phyloP scores from a whole-genome alignment of 2,888 invertebrate species.

The Tetropium fuscum region DNA sequence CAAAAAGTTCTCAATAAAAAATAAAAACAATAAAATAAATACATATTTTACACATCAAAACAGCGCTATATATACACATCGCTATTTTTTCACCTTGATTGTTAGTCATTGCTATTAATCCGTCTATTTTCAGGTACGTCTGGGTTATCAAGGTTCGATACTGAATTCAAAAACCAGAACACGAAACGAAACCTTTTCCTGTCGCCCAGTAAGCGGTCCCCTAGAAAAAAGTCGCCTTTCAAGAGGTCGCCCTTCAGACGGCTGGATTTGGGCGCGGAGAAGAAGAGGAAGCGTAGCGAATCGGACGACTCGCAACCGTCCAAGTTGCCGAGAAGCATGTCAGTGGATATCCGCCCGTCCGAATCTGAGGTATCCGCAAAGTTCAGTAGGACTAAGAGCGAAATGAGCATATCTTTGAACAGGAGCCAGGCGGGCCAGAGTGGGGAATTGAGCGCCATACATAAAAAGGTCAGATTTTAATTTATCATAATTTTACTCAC shows the following conservation, averaged over 20 bases:
- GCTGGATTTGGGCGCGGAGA: constrained; percentile 50
- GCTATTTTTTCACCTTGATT: too few relatives aligned
- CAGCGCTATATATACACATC: too few relatives aligned
- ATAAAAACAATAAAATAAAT: too few relatives aligned
- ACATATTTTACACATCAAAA: too few relatives aligned
- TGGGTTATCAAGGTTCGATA: constrained; percentile 32
- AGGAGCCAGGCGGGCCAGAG: constrained; percentile 37
- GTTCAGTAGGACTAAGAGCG: constrained; percentile 42
- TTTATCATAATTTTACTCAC: background rate
- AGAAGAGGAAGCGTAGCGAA: constrained; percentile 69
- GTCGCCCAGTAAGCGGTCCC: constrained; percentile 49
- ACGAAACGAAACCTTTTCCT: constrained; percentile 48
- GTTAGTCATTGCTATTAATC: constrained; percentile 8
- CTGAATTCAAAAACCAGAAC: constrained; percentile 33
- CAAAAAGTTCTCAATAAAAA: too few relatives aligned
- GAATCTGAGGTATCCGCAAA: constrained; percentile 15
- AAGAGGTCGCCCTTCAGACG: constrained; percentile 56
- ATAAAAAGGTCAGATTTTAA: constrained; percentile 72
- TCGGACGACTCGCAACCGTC: constrained; percentile 57
- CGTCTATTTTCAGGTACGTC: constrained; percentile 38
- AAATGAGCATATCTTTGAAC: constrained; percentile 38
- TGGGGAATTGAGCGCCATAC: constrained; percentile 71
- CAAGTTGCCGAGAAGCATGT: constrained; percentile 72
- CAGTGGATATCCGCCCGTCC: constrained; percentile 68
- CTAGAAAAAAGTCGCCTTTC: constrained; percentile 74